Conservation (phyloP, 2,113 vertebrate species). For the Amblyopsis rosae region DNA sequence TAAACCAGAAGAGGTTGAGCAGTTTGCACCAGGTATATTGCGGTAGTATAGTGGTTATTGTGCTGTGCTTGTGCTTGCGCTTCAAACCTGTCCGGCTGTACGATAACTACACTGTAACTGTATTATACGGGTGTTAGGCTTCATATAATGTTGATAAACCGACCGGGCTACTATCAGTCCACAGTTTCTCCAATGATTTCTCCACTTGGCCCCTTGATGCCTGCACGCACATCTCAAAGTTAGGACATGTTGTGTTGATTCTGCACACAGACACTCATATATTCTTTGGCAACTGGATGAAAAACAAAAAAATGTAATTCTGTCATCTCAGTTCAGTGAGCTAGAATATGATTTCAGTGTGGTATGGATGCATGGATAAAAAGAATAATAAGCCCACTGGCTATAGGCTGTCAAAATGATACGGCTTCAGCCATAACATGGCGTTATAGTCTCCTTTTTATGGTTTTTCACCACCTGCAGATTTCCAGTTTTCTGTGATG, state of each 20-base stretch:
- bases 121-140: not conserved
- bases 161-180: constrained; percentile 1
- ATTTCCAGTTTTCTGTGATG: constrained; percentile 26
- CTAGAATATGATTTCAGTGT: not conserved
- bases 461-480: constrained; percentile 28
- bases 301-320: not conserved
- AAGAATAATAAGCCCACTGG: not conserved
- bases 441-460: constrained; percentile 26
- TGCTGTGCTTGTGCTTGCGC: no score
- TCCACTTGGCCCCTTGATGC: constrained; percentile 55
- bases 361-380: not conserved
- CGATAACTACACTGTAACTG: not conserved
- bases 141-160: constrained; percentile 7
- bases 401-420: constrained; percentile 25
- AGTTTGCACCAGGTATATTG: not conserved
- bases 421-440: not conserved
- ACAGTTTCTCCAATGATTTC: not conserved
- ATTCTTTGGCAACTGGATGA: not conserved
- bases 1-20: not conserved
- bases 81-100: no score
- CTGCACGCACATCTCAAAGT: constrained; percentile 28
- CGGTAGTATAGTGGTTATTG: no score
- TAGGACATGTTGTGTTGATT: constrained; percentile 14
- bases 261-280: not conserved
- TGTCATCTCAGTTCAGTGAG: constrained; percentile 19